These are phyloP conservation scores for Baryphthengus martii DNA, from an alignment of 2,113 vertebrate genomes.

Conservation along the genomic window DNA sequence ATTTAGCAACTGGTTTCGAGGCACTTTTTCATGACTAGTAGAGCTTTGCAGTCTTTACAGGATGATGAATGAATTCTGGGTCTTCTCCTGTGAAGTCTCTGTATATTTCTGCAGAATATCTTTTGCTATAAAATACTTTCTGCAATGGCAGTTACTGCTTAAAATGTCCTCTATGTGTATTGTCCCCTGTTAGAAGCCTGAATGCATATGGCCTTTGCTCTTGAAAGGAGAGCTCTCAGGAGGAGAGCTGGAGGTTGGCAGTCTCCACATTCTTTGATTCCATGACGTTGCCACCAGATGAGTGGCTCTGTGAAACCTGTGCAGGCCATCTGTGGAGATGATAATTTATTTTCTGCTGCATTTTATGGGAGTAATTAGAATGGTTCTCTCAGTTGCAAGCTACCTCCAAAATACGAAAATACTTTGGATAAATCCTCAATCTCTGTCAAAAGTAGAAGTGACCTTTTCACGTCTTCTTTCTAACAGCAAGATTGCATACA, in stretches of 20 bases:
- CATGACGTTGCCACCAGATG: neutral
- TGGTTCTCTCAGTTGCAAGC: neutral
- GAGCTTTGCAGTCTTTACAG: neutral
- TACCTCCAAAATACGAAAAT: neutral
- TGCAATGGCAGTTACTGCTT: neutral
- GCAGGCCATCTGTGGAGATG: neutral
- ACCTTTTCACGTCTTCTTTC: neutral
- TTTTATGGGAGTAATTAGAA: neutral
- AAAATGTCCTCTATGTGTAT: neutral
- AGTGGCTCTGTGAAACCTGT: neutral
- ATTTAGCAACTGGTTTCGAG: neutral
- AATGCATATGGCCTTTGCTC: neutral
- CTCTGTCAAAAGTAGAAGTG: neutral
- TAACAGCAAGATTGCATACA: neutral
- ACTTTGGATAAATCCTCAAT: neutral
- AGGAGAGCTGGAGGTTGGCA: neutral
- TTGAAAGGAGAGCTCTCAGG: neutral
- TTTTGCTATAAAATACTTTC: neutral
- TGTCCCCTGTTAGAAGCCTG: neutral
- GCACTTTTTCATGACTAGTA: neutral
- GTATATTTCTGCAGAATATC: rapidly evolving
- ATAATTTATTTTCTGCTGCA: neutral
- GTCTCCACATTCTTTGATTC: neutral
- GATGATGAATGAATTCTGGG: neutral
- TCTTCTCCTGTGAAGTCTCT: neutral